Base-by-base conservation (phyloP, 2,797 vertebrate genomes). In the Micropoecilia bifurca region DNA sequence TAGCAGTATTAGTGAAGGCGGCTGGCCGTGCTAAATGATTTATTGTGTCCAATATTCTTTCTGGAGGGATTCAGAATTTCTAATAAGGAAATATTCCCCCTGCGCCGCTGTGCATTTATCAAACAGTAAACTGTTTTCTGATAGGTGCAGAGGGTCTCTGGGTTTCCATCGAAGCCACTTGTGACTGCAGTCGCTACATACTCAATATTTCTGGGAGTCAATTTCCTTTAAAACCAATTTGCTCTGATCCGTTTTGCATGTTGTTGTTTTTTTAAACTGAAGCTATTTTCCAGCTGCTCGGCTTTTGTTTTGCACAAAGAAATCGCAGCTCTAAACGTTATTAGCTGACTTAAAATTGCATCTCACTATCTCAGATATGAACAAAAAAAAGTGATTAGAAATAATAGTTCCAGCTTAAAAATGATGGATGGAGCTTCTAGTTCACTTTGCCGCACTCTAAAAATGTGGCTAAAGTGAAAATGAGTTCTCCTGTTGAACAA, bases 51-150 rank as follows among this genome's bases (percentile, higher is more conserved):
- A 90, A 91, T 93, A 94, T 90, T 90, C 89, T 88, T 92, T 90
- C 92, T 91, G 86, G 85, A 91, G 90, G 90, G 87, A 92, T 91
- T 94, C 82, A 91, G 90, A 93, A 95, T 94, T 92, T 92, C 87
- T 94, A 92, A 90, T 92, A 91, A 92, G 92, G 89, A 95, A 91
- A 93, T 89, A 93, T 94, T 95, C 88, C 85, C 90, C 89, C 88
- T 92, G 90, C 20, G 87, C 92, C 88, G 20, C 77, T 87, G 92
- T 87, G 90, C 91, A 91, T 93, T 94, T 89, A 90, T 94, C 89
- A 91, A 87, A 87, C 75, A 75, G 63, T 73, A 78, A 84, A 84
- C 87, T 86, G 81, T 80, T 89, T 89, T 89, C 77, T 90, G 85
- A 90, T 85, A 79, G 89, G 89, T 81, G 85, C 85, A 83, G 89